Evolutionary conservation across 1,140 invertebrate genomes (phyloP).

Genomic region (Limonius californicus): DNA sequence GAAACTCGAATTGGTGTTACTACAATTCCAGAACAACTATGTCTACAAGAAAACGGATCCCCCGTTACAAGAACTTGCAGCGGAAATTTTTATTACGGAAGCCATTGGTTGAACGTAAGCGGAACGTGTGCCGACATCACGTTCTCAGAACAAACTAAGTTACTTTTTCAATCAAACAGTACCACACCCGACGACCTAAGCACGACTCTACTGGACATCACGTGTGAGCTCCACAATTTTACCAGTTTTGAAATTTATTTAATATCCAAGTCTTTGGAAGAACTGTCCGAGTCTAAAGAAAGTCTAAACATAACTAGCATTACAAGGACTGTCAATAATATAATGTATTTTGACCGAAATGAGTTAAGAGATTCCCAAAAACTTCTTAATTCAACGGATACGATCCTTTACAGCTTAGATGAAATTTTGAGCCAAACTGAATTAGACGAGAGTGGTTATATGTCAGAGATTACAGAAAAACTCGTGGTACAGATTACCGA

Average conservation of each 20-base stretch:
- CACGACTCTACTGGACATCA: not conserved
- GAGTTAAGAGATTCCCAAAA: slow-evolving; percentile 21
- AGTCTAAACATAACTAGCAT: not conserved
- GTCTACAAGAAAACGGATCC: not conserved
- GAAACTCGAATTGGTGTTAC: too few species aligned
- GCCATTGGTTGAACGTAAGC: not conserved
- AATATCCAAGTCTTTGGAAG: not conserved
- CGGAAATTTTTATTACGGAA: not conserved
- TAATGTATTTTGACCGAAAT: not conserved
- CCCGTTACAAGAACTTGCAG: not conserved
- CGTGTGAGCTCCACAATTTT: not conserved
- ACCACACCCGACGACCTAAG: not conserved
- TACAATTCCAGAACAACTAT: not conserved
- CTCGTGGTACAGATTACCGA: slow-evolving; percentile 52
- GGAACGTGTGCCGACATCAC: not conserved
- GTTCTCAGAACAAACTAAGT: not conserved
- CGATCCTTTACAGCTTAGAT: slow-evolving; percentile 4
- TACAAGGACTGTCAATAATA: not conserved
- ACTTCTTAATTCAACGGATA: slow-evolving; percentile 20
- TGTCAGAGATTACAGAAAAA: slow-evolving; percentile 32
- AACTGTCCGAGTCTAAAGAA: not conserved
- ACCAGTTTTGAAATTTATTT: not conserved
- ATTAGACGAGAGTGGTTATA: slow-evolving; percentile 15
- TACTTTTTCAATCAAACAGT: not conserved
- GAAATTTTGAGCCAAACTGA: slow-evolving; percentile 21